A percentile compares a stretch with the other conserved stretches of the same genome.
These are phyloP conservation scores for Mimachlamys varia DNA, from an alignment of 2,888 invertebrate species.

Conservation along the genomic window DNA sequence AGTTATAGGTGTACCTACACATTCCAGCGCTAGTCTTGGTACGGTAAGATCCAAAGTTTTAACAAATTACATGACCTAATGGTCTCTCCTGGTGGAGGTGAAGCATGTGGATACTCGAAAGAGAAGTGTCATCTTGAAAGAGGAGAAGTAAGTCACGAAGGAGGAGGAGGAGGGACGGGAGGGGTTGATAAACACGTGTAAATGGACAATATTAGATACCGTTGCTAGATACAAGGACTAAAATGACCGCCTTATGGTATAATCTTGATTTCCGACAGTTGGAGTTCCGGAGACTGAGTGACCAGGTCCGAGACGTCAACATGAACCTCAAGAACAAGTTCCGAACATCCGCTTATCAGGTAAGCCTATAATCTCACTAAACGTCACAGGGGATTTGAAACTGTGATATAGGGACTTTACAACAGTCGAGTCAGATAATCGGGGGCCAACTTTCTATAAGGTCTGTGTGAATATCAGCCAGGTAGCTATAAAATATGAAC, in stretches of 20 bases:
- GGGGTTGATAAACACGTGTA: background rate
- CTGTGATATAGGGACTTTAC: slow-evolving; percentile 37
- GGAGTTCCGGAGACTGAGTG: slow-evolving; percentile 67
- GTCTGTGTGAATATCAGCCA: background rate
- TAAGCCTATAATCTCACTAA: slow-evolving; percentile 46
- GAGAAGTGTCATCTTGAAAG: background rate
- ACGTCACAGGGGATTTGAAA: background rate
- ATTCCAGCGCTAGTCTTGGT: background rate
- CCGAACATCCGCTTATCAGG: slow-evolving; percentile 67
- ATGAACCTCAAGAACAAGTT: slow-evolving; percentile 65
- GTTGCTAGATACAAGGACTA: background rate
- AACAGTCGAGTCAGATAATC: background rate
- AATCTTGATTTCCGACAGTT: slow-evolving; percentile 64
- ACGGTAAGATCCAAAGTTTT: background rate
- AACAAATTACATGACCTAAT: background rate
- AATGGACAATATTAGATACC: background rate
- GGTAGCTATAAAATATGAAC: slow-evolving; percentile 17
- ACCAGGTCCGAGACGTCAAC: slow-evolving; percentile 70
- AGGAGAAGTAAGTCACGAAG: background rate
- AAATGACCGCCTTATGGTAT: slow-evolving; percentile 58
- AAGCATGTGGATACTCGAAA: background rate
- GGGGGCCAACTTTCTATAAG: background rate
- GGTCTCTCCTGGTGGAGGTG: background rate
- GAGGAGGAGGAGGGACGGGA: background rate
- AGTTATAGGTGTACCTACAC: background rate